A percentile compares a stretch with the other conserved stretches of the same genome.
These are phyloP conservation scores for Amphilophus citrinellus DNA, from an alignment of 2,113 vertebrate genomes.

Conservation along the genomic window DNA sequence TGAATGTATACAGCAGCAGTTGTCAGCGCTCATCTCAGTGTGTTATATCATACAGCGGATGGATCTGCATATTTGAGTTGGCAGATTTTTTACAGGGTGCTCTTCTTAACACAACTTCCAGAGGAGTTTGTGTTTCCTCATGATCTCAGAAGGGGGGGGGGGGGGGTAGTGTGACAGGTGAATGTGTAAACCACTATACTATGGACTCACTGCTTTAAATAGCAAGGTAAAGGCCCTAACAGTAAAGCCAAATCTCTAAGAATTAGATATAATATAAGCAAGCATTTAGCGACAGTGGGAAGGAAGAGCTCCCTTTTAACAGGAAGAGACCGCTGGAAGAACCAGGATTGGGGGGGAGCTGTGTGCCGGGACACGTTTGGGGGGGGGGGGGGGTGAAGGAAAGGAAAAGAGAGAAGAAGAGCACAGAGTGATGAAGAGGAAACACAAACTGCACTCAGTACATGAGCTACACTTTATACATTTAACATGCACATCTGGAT, in stretches of 20 bases:
- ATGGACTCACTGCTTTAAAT: neutral
- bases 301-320: too few species aligned
- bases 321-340: too few species aligned
- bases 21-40: neutral
- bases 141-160: too few species aligned
- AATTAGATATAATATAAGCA: neutral
- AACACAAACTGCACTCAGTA: too few species aligned
- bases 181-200: neutral
- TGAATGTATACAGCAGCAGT: neutral
- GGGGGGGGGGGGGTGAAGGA: too few species aligned
- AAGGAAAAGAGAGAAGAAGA: too few species aligned
- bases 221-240: neutral
- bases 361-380: too few species aligned
- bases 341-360: neutral
- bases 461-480: neutral
- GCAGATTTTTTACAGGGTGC: neutral
- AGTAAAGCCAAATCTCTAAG: neutral
- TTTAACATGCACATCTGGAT: fast-evolving
- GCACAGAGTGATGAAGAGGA: too few species aligned
- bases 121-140: neutral
- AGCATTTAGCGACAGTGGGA: too few species aligned
- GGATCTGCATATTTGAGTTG: neutral
- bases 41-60: neutral
- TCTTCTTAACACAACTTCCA: neutral
- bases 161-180: too few species aligned